These are phyloP conservation scores for Tridacna crocea DNA, from an alignment of 2,888 invertebrate genomes.

Conservation along the genomic window DNA sequence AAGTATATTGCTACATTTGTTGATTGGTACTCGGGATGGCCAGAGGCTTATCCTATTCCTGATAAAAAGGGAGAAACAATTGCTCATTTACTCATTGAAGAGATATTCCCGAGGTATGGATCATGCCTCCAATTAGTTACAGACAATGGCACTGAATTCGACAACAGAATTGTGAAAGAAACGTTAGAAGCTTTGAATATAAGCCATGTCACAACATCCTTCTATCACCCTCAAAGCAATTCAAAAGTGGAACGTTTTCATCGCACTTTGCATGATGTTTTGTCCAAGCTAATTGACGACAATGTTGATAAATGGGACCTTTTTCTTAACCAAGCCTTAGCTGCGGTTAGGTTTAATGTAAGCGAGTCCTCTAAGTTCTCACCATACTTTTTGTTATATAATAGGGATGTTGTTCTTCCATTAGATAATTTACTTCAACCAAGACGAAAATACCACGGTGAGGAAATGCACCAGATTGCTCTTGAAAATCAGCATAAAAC, in stretches of 20 bases:
- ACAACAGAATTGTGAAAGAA: slow-evolving; percentile 25
- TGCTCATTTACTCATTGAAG: slow-evolving; percentile 48
- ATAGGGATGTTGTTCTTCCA: slow-evolving; percentile 48
- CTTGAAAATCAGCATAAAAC: slow-evolving; percentile 53
- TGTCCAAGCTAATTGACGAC: slow-evolving; percentile 33
- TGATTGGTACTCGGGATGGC: slow-evolving; percentile 23
- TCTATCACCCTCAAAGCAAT: slow-evolving; percentile 49
- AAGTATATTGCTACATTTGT: slow-evolving; percentile 30
- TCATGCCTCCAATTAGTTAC: slow-evolving; percentile 35
- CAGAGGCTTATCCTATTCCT: background rate
- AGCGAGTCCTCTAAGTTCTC: too few relatives aligned
- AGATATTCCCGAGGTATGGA: too few relatives aligned
- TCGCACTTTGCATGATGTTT: slow-evolving; percentile 36
- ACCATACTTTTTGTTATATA: slow-evolving; percentile 49
- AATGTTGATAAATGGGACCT: slow-evolving; percentile 43
- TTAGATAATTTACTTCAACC: slow-evolving; percentile 47
- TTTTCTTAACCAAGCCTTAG: slow-evolving; percentile 51
- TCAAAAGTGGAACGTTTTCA: too few relatives aligned
- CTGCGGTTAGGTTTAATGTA: slow-evolving; percentile 46
- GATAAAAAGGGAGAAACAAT: slow-evolving; percentile 24
- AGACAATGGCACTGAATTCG: slow-evolving; percentile 27
- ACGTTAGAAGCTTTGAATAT: slow-evolving; percentile 31
- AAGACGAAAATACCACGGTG: slow-evolving; percentile 32
- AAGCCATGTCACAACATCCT: slow-evolving; percentile 35
- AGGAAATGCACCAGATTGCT: background rate